A percentile compares a stretch with the other conserved stretches of the same genome.
phyloP scores from a whole-genome alignment of 2,888 invertebrate species.

The Poecilus cupreus region DNA sequence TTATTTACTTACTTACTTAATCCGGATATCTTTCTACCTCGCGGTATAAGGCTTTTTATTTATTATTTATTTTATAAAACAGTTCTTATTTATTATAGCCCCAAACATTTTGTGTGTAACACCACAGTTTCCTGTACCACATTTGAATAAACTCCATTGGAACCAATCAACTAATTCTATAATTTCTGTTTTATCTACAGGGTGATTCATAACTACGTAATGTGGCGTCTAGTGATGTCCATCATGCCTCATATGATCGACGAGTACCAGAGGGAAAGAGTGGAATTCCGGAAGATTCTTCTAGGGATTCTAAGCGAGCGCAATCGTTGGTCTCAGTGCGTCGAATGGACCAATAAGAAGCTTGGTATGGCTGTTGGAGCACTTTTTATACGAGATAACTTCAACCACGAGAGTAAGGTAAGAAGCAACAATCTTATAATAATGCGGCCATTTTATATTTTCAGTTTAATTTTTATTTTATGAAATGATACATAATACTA shows the following conservation, averaged over 20 bases:
- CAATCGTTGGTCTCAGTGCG: constrained; percentile 82
- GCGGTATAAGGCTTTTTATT: too few species aligned
- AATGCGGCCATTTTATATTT: neutral
- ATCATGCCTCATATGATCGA: constrained; percentile 86
- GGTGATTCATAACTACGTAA: constrained; percentile 83
- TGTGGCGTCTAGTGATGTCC: constrained; percentile 86
- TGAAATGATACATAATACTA: too few species aligned
- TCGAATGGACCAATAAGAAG: constrained; percentile 90
- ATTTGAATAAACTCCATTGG: too few species aligned
- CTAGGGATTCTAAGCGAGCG: constrained; percentile 84
- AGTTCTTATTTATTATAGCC: too few species aligned
- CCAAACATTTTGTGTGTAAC: too few species aligned
- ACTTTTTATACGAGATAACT: constrained; percentile 88
- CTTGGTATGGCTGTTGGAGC: constrained; percentile 92
- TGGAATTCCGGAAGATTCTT: constrained; percentile 85
- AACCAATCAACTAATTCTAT: too few species aligned
- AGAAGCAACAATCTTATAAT: constrained; percentile 55
- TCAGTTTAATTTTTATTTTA: neutral
- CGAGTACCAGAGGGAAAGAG: constrained; percentile 83
- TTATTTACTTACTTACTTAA: too few species aligned
- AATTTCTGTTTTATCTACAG: too few species aligned
- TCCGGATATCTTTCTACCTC: too few species aligned
- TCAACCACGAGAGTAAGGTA: constrained; percentile 88
- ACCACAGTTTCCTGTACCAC: too few species aligned
- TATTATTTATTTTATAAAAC: too few species aligned